Percentiles rank a stretch among this genome's conserved stretches.
Evolutionary conservation across 92 coral and sea anemone species (phyloP).

Genomic region (Siderastrea siderea): DNA sequence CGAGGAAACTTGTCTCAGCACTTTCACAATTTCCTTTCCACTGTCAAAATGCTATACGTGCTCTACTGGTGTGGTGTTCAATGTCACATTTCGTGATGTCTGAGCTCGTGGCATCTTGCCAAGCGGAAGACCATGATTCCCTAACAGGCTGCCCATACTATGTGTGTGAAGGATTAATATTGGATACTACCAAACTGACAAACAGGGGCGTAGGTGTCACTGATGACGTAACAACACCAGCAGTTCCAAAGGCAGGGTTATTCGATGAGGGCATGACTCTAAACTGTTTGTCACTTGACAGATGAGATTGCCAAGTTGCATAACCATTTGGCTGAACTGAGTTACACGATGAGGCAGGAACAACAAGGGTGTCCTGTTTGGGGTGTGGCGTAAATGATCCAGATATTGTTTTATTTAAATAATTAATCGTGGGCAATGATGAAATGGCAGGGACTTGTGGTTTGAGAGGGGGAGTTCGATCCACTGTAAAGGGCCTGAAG

Average conservation of each 20-base stretch:
- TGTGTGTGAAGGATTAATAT: too few relatives aligned
- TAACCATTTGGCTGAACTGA: slow-evolving; percentile 10
- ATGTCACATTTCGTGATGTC: not conserved
- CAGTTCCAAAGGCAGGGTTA: not conserved
- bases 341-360: not conserved
- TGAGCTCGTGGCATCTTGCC: too few relatives aligned
- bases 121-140: too few relatives aligned
- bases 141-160: too few relatives aligned
- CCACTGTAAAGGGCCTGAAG: too few relatives aligned
- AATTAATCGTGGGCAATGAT: not conserved
- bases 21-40: not conserved
- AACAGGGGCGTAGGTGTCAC: too few relatives aligned
- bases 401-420: not conserved
- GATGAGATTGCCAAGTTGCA: not conserved
- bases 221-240: too few relatives aligned
- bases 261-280: not conserved
- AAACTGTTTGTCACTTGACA: not conserved
- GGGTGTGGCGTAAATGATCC: slow-evolving; percentile 1
- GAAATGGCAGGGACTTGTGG: too few relatives aligned
- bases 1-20: not conserved
- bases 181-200: too few relatives aligned
- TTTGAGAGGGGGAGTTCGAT: too few relatives aligned
- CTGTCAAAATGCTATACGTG: too few relatives aligned
- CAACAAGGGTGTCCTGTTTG: slow-evolving; percentile 1
- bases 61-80: too few relatives aligned